Evolutionary conservation across 2,113 vertebrate genomes (phyloP).

Genomic region (Erythrocercus mccallii): DNA sequence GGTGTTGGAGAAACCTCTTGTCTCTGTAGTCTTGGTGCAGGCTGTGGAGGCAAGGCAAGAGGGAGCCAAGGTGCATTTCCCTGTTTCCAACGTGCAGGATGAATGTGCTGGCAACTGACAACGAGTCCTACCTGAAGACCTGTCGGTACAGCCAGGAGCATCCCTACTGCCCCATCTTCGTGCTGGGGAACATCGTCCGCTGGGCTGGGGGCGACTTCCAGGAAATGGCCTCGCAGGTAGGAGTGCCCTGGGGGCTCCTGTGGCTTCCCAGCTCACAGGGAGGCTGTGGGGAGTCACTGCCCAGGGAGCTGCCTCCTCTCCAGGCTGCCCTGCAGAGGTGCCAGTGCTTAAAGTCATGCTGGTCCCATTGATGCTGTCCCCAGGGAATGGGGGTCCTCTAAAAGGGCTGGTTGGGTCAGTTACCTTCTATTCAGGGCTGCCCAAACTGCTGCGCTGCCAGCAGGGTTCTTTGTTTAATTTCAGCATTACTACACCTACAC

Average conservation of each 20-base stretch:
- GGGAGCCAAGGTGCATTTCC: neutral
- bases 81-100: conserved; percentile 65
- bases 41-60: neutral
- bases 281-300: neutral
- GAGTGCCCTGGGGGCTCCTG: neutral
- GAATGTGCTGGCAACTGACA: conserved; percentile 79
- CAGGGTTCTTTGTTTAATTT: neutral
- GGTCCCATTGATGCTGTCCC: neutral
- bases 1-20: neutral
- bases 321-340: neutral
- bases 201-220: conserved; percentile 83
- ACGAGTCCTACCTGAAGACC: conserved; percentile 81
- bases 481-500: fast-evolving
- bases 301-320: neutral
- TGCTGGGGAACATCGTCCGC: conserved; percentile 78
- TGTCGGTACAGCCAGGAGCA: conserved; percentile 79
- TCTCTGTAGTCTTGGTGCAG: neutral
- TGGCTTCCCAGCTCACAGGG: neutral
- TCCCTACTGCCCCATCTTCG: conserved; percentile 93
- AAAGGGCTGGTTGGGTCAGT: neutral
- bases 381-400: neutral
- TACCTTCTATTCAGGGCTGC: neutral
- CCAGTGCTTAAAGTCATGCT: neutral
- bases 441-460: neutral
- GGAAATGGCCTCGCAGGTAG: conserved; percentile 85